These are phyloP conservation scores for Apotomis capreana DNA, from an alignment of 2,888 invertebrate genomes.

Conservation along the genomic window DNA sequence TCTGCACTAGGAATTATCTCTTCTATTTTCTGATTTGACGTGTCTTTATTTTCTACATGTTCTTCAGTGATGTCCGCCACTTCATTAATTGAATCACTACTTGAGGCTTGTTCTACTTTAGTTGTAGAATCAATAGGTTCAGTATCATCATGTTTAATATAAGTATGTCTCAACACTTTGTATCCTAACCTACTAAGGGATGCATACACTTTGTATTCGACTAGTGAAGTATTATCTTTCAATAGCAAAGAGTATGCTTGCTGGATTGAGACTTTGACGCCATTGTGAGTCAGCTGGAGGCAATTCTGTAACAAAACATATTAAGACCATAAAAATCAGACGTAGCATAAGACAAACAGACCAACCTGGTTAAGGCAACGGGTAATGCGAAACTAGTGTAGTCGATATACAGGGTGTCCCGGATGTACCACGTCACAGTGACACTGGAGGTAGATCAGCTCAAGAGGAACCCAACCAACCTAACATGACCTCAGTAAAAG, in stretches of 20 bases:
- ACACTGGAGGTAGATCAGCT: no score
- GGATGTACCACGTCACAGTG: no score
- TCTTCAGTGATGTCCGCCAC: not conserved
- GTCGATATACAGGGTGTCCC: no score
- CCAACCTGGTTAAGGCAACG: no score
- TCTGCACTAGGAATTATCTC: not conserved
- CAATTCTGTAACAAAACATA: conserved; percentile 80
- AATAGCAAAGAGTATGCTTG: conserved; percentile 85
- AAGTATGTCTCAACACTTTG: conserved; percentile 76
- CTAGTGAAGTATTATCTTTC: conserved; percentile 61
- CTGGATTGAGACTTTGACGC: conserved; percentile 84
- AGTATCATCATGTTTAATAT: conserved; percentile 18
- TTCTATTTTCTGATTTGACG: not conserved
- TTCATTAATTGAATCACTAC: not conserved
- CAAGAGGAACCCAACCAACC: no score
- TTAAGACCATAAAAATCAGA: not conserved
- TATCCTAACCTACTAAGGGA: conserved; percentile 83
- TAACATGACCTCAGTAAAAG: no score
- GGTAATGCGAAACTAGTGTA: no score
- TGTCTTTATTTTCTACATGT: not conserved
- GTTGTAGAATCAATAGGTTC: conserved; percentile 31
- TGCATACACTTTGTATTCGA: conserved; percentile 84
- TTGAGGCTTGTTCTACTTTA: conserved; percentile 15
- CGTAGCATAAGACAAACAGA: no score
- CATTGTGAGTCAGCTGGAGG: conserved; percentile 82